These are phyloP conservation scores for Drosophila kikkawai DNA, from an alignment of 1,140 invertebrate species.

Conservation along the genomic window DNA sequence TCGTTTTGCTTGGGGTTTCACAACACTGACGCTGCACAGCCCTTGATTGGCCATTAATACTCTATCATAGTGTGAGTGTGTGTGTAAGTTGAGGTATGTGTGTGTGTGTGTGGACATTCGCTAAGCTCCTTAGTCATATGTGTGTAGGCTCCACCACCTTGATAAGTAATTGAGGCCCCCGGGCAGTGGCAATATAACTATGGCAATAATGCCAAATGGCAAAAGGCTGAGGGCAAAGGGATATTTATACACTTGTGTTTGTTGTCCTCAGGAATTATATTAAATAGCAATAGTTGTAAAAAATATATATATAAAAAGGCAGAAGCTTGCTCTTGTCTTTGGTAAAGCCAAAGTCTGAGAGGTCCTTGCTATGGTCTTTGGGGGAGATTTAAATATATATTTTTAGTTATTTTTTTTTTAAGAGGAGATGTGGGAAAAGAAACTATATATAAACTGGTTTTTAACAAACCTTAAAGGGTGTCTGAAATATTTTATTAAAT, in stretches of 20 bases:
- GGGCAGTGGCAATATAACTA: constrained; percentile 25
- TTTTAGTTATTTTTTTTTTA: no score
- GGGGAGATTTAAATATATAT: background rate
- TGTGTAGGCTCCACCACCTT: constrained; percentile 20
- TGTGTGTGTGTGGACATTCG: constrained; percentile 2
- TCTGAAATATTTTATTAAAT: no score
- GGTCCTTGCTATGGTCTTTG: constrained; percentile 3
- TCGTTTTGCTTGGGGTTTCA: constrained; percentile 11
- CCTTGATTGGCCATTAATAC: constrained; percentile 31
- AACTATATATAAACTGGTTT: no score
- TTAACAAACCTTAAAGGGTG: no score
- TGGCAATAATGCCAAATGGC: constrained; percentile 36
- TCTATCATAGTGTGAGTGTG: background rate
- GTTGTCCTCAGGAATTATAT: constrained; percentile 14
- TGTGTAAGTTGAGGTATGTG: background rate
- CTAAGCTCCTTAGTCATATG: constrained; percentile 38
- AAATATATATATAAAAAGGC: constrained; percentile 3
- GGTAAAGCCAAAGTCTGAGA: constrained; percentile 15
- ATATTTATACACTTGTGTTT: constrained; percentile 9
- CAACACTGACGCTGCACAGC: constrained; percentile 8
- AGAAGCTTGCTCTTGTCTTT: constrained; percentile 1
- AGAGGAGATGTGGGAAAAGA: no score
- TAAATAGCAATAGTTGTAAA: constrained; percentile 15
- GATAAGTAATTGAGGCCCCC: constrained; percentile 48
- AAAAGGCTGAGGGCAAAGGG: constrained; percentile 9